phyloP scores from a whole-genome alignment of 2,113 vertebrate genomes.

The Lates calcarifer region DNA sequence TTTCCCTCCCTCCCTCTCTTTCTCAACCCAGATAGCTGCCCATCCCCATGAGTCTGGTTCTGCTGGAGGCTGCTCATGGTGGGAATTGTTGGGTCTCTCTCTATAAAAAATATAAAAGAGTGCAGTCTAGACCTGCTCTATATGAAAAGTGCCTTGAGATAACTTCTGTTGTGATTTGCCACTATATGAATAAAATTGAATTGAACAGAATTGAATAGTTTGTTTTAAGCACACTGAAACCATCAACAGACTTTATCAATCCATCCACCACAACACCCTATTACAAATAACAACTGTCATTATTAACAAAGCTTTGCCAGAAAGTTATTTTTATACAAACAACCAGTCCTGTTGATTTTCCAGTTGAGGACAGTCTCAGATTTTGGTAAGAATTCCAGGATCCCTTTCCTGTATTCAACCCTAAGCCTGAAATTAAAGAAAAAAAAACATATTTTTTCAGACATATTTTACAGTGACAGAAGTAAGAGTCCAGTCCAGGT shows the following conservation, averaged over 20 bases:
- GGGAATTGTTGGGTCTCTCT: too few relatives aligned
- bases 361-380: background rate
- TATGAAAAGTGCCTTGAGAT: too few relatives aligned
- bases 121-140: too few relatives aligned
- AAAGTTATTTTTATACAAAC: background rate
- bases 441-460: too few relatives aligned
- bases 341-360: background rate
- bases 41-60: too few relatives aligned
- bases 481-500: background rate
- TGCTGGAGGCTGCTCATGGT: too few relatives aligned
- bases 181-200: too few relatives aligned
- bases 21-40: too few relatives aligned
- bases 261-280: background rate
- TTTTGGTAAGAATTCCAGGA: background rate
- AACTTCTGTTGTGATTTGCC: too few relatives aligned
- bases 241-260: background rate
- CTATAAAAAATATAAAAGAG: too few relatives aligned
- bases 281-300: slow-evolving; percentile 1
- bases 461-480: background rate
- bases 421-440: background rate
- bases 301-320: background rate
- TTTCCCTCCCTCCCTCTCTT: too few relatives aligned
- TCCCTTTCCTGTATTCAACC: background rate
- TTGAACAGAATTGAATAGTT: too few relatives aligned
- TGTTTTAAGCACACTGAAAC: background rate